phyloP scores from a whole-genome alignment of 2,797 vertebrate genomes.

The Tauraco hartlaubi region DNA sequence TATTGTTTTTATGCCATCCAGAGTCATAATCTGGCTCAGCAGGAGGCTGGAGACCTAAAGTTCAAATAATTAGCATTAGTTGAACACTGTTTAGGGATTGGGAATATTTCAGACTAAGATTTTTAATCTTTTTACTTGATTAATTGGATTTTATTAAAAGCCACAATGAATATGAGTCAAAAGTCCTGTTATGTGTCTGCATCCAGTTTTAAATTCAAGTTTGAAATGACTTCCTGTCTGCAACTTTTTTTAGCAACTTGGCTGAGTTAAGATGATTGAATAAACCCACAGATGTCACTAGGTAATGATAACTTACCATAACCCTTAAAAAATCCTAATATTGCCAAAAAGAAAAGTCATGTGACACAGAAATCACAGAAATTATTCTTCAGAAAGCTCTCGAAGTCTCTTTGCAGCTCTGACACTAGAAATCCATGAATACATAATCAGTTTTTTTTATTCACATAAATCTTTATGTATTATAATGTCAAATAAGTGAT shows the following conservation, averaged over 20 bases:
- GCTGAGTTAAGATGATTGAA: not conserved
- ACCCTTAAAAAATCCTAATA: not conserved
- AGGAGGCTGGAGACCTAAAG: not conserved
- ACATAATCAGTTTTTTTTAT: not conserved
- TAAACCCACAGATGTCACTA: not conserved
- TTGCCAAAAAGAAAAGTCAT: not conserved
- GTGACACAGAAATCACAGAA: not conserved
- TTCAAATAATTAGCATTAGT: not conserved
- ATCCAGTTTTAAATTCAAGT: not conserved
- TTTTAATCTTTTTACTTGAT: not conserved
- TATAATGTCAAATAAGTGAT: not conserved
- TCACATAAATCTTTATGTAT: constrained; percentile 36
- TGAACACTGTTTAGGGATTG: not conserved
- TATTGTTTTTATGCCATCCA: not conserved
- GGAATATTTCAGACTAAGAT: not conserved
- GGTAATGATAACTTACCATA: not conserved
- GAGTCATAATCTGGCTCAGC: not conserved
- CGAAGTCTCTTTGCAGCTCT: not conserved
- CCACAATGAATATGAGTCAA: not conserved
- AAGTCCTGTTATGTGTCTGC: not conserved
- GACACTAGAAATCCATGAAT: not conserved
- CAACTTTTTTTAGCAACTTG: not conserved
- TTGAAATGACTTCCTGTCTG: not conserved
- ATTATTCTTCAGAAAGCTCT: not conserved
- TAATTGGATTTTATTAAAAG: not conserved